These are phyloP conservation scores for Amphipyra tragopoginis DNA, from an alignment of 2,888 invertebrate genomes.

Conservation along the genomic window DNA sequence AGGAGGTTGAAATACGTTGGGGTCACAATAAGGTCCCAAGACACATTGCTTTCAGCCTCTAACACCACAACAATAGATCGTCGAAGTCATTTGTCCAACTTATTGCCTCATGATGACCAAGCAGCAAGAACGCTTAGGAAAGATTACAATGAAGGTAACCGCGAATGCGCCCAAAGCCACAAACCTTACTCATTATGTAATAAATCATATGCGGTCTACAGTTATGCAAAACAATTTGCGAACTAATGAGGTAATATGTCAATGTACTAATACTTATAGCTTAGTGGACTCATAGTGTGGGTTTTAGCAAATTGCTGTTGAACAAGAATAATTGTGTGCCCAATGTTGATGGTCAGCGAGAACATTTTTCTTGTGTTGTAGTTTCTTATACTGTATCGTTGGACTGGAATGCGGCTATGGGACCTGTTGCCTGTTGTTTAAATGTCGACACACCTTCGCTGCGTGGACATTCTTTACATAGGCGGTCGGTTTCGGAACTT, in stretches of 20 bases:
- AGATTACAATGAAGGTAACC: conserved; percentile 2
- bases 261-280: conserved; percentile 27
- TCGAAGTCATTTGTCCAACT: conserved; percentile 6
- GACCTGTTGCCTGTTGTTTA: conserved; percentile 32
- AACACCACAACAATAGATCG: not conserved
- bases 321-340: conserved; percentile 4
- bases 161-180: conserved; percentile 22
- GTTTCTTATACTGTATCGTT: conserved; percentile 30
- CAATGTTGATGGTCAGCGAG: conserved; percentile 40
- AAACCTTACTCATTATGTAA: conserved; percentile 44
- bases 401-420: conserved; percentile 50
- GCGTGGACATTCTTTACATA: conserved; percentile 16
- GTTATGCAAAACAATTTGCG: conserved; percentile 50
- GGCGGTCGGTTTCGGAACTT: conserved; percentile 10
- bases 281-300: conserved; percentile 41
- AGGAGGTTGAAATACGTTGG: not conserved
- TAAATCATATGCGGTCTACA: conserved; percentile 40
- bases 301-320: conserved; percentile 46
- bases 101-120: conserved; percentile 21
- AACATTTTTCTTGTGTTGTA: conserved; percentile 41
- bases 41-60: not conserved
- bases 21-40: not conserved
- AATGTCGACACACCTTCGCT: conserved; percentile 44
- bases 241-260: conserved; percentile 56
- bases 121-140: conserved; percentile 8